Evolutionary conservation across 2,113 vertebrate genomes (phyloP).

Genomic region (Rhipidura dahli): DNA sequence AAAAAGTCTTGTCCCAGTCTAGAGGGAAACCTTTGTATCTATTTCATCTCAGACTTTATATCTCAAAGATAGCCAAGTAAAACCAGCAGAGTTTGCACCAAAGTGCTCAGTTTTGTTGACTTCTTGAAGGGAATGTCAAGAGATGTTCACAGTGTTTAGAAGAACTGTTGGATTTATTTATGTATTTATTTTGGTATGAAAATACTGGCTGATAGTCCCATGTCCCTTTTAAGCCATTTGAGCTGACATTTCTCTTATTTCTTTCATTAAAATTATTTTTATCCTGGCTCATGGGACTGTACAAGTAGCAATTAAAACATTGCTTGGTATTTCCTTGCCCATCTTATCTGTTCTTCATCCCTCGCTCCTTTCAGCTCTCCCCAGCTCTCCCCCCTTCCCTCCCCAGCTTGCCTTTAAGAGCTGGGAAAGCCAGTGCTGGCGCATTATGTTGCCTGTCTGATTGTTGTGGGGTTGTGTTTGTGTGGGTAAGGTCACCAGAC

Average conservation of each 20-base stretch:
- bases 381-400: not conserved
- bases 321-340: not conserved
- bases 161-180: not conserved
- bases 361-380: not conserved
- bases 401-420: conserved; percentile 20
- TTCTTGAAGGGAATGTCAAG: not conserved
- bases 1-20: not conserved
- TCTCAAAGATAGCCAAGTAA: not conserved
- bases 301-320: not conserved
- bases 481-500: conserved; percentile 49
- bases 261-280: conserved; percentile 24
- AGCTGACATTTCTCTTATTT: not conserved
- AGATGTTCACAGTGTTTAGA: not conserved
- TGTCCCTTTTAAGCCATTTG: not conserved
- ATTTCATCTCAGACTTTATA: not conserved
- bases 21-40: not conserved
- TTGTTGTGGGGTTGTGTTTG: conserved; percentile 57
- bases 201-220: not conserved
- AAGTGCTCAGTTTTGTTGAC: not conserved
- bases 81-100: not conserved
- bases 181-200: not conserved
- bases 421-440: not conserved
- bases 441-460: conserved; percentile 37
- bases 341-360: not conserved
- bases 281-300: not conserved